phyloP scores from a whole-genome alignment of 2,113 vertebrate genomes.

The Psophia crepitans region DNA sequence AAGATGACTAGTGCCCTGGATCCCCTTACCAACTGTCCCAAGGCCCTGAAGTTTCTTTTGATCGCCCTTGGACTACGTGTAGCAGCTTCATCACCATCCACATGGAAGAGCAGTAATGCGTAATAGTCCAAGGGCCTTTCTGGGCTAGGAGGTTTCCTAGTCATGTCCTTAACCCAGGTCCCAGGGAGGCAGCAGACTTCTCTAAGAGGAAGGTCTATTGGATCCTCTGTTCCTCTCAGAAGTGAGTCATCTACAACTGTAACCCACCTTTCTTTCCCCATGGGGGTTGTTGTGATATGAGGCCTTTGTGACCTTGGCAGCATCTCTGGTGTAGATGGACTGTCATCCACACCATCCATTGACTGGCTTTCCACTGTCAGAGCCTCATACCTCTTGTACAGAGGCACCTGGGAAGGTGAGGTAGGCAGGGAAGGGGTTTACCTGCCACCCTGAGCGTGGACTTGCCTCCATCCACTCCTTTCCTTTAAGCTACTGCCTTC shows the following conservation, averaged over 20 bases:
- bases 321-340: background rate
- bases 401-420: background rate
- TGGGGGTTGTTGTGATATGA: too few species aligned
- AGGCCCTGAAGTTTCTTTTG: background rate
- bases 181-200: background rate
- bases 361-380: background rate
- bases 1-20: background rate
- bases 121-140: background rate
- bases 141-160: background rate
- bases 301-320: background rate
- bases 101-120: background rate
- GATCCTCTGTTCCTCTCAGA: background rate
- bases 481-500: background rate
- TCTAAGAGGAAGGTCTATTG: background rate
- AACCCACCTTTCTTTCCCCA: background rate
- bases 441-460: background rate
- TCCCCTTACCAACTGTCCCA: background rate
- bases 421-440: background rate
- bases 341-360: background rate
- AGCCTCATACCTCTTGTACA: background rate
- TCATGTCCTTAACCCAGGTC: too few species aligned
- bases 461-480: background rate
- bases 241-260: background rate
- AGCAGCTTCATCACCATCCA: background rate
- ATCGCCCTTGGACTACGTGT: background rate